A percentile compares a stretch with the other conserved stretches of the same genome.
Conservation (phyloP, 2,797 vertebrate species). For the Lagodon rhomboides region DNA sequence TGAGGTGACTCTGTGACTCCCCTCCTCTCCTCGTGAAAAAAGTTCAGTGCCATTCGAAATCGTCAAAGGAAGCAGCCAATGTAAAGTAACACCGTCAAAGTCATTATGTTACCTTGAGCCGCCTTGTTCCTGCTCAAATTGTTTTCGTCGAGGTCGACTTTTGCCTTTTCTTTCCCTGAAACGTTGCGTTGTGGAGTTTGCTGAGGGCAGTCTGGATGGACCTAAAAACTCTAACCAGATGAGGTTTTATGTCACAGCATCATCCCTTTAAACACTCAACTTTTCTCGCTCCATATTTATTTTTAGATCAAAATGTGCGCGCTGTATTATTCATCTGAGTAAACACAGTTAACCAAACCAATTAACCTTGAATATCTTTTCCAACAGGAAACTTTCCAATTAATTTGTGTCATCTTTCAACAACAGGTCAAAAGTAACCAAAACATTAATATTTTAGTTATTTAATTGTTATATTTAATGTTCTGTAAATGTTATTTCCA, state of each 20-base stretch:
- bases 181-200: neutral
- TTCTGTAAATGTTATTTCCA: neutral
- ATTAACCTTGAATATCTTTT: neutral
- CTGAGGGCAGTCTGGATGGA: neutral
- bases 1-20: conserved; percentile 69
- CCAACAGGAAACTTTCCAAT: neutral
- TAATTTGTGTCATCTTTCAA: neutral
- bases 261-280: neutral
- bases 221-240: neutral
- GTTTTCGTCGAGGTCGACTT: neutral
- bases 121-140: conserved; percentile 24
- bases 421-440: neutral
- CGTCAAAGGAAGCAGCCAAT: conserved; percentile 52
- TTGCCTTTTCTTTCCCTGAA: neutral
- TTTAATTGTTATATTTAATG: neutral
- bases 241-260: neutral
- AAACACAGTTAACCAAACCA: conserved; percentile 9
- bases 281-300: conserved; percentile 5
- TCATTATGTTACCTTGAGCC: conserved; percentile 43
- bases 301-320: neutral
- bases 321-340: conserved; percentile 3
- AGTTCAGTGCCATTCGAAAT: conserved; percentile 51
- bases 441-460: neutral
- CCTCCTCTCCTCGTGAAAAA: conserved; percentile 42
- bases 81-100: conserved; percentile 35